These are phyloP conservation scores for Alauda arvensis DNA, from an alignment of 2,797 vertebrate genomes.

Conservation along the genomic window DNA sequence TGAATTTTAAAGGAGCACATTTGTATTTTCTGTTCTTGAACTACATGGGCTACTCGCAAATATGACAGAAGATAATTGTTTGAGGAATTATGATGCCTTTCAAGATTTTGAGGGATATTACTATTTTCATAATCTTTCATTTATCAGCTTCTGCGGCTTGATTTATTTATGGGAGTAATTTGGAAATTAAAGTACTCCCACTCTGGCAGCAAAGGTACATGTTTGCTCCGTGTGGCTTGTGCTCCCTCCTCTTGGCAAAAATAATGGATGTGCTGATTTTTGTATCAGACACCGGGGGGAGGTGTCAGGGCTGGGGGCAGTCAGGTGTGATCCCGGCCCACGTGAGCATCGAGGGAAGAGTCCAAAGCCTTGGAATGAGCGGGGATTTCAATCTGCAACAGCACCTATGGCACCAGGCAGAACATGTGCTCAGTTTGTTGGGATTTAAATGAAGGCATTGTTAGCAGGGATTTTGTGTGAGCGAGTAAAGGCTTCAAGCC, in stretches of 20 bases:
- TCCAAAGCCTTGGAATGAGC: neutral
- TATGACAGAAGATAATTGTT: slow-evolving; percentile 58
- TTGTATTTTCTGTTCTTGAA: slow-evolving; percentile 60
- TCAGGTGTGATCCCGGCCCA: neutral
- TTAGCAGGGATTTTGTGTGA: slow-evolving; percentile 28
- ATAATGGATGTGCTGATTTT: slow-evolving; percentile 33
- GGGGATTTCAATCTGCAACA: neutral
- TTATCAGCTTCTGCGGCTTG: slow-evolving; percentile 22
- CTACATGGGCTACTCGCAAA: slow-evolving; percentile 49
- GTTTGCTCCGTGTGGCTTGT: neutral
- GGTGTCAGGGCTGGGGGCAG: neutral
- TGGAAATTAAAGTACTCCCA: slow-evolving; percentile 52
- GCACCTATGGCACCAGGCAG: neutral
- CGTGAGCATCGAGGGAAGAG: neutral
- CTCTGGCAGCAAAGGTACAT: slow-evolving; percentile 39
- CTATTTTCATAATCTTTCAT: slow-evolving; percentile 62
- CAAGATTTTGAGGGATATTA: slow-evolving; percentile 55
- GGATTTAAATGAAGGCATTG: slow-evolving; percentile 27
- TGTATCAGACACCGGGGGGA: neutral
- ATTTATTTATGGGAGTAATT: slow-evolving; percentile 59
- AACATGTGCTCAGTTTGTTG: neutral
- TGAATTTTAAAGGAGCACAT: slow-evolving; percentile 67
- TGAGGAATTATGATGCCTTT: slow-evolving; percentile 61
- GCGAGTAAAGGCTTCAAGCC: slow-evolving; percentile 33
- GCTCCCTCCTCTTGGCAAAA: neutral